These are phyloP conservation scores for Kryptolebias ocellatus DNA, from an alignment of 2,797 vertebrate species.

Conservation along the genomic window DNA sequence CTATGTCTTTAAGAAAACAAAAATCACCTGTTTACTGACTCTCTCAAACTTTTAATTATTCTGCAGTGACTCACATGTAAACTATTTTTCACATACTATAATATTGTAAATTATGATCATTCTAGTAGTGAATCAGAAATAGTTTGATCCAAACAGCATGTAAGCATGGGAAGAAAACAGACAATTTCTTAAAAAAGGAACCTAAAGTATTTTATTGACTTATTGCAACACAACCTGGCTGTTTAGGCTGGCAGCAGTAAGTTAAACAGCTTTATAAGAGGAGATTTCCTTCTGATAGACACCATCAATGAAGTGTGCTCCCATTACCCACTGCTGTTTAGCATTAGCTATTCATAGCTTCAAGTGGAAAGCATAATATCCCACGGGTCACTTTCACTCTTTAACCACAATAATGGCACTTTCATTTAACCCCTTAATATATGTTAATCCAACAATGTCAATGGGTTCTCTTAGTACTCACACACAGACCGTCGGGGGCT, in stretches of 20 bases:
- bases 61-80: too few relatives aligned
- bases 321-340: conserved; percentile 72
- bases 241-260: conserved; percentile 28
- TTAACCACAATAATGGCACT: conserved; percentile 76
- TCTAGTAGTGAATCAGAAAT: too few relatives aligned
- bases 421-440: conserved; percentile 80
- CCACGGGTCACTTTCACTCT: conserved; percentile 71
- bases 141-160: too few relatives aligned
- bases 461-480: conserved; percentile 75
- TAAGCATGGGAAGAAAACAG: too few relatives aligned
- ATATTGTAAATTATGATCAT: too few relatives aligned
- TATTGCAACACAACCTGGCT: not conserved
- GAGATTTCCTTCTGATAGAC: conserved; percentile 65
- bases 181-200: too few relatives aligned
- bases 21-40: not conserved
- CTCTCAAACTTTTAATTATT: too few relatives aligned
- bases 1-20: not conserved
- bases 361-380: conserved; percentile 77
- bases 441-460: conserved; percentile 81
- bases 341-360: conserved; percentile 77
- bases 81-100: too few relatives aligned
- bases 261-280: conserved; percentile 53
- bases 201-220: too few relatives aligned
- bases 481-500: conserved; percentile 60
- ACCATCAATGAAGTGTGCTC: conserved; percentile 60